A percentile compares a stretch with the other conserved stretches of the same genome.
phyloP scores from a whole-genome alignment of 1,140 invertebrate species.

The Calephelis nemesis region DNA sequence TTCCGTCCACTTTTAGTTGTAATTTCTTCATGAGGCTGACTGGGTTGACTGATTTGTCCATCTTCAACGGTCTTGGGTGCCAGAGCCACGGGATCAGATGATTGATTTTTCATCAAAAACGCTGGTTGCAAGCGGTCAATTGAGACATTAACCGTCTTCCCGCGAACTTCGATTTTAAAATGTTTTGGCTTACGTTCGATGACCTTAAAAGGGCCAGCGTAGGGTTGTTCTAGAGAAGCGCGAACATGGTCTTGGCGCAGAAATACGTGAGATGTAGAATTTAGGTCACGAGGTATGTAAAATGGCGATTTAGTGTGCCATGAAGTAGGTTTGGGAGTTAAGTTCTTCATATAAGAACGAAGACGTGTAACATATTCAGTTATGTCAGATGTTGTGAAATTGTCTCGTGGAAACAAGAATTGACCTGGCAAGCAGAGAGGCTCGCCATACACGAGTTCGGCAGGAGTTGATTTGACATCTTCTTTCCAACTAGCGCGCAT shows the following conservation, averaged over 20 bases:
- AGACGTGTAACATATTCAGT: conserved; percentile 32
- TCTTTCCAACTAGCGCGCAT: conserved; percentile 27
- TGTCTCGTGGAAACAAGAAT: conserved; percentile 14
- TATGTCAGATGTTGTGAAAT: conserved; percentile 27
- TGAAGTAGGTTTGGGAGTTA: conserved; percentile 36
- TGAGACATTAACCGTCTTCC: conserved; percentile 40
- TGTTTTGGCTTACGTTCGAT: conserved; percentile 41
- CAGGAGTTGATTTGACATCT: conserved; percentile 20
- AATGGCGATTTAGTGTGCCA: conserved; percentile 37
- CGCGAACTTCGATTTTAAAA: conserved; percentile 43
- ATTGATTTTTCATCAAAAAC: conserved; percentile 22
- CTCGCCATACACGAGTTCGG: conserved; percentile 27
- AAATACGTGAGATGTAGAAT: conserved; percentile 44
- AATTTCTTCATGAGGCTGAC: not conserved
- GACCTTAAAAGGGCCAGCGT: conserved; percentile 58
- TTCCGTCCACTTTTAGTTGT: conserved; percentile 28
- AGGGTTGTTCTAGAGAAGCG: conserved; percentile 52
- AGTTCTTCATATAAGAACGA: conserved; percentile 29
- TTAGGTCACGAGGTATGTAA: conserved; percentile 34
- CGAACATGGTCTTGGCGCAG: conserved; percentile 49
- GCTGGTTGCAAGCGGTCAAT: conserved; percentile 66
- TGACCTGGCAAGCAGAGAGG: conserved; percentile 20
- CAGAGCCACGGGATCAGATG: not conserved
- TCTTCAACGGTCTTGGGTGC: not conserved
- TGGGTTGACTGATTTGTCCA: not conserved